Conservation (phyloP, 2,888 invertebrate species). For the Lasioglossum marginatum region DNA sequence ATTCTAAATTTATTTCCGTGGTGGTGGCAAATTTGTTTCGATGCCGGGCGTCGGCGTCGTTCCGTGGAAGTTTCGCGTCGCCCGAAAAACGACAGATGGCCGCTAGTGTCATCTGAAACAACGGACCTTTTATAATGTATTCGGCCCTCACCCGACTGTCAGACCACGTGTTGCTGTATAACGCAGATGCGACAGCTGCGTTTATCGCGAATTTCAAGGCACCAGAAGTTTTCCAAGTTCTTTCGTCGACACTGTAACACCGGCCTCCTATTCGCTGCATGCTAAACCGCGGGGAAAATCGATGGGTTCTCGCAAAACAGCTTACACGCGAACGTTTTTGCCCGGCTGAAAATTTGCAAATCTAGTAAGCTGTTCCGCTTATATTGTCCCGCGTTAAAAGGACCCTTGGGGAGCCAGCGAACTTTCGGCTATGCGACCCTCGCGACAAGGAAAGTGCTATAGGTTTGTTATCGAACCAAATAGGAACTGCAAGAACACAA, state of each 20-base stretch:
- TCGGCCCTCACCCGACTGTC: conserved; percentile 68
- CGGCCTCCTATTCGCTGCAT: conserved; percentile 49
- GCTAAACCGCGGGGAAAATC: conserved; percentile 53
- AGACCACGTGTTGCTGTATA: conserved; percentile 79
- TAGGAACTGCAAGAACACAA: background rate
- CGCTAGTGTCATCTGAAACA: conserved; percentile 47
- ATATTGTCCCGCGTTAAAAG: background rate
- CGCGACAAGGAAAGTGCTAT: background rate
- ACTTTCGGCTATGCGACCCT: conserved; percentile 3
- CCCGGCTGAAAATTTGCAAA: conserved; percentile 71
- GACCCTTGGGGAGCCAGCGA: background rate
- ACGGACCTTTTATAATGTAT: conserved; percentile 69
- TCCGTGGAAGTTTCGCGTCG: conserved; percentile 36
- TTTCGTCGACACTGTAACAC: background rate
- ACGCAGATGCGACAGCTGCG: conserved; percentile 74
- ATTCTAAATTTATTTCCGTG: conserved; percentile 10
- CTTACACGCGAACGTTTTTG: conserved; percentile 51
- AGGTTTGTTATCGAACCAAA: background rate
- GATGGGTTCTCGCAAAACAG: conserved; percentile 64
- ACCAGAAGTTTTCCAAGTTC: conserved; percentile 42
- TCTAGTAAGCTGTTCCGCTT: conserved; percentile 60
- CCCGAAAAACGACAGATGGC: conserved; percentile 67
- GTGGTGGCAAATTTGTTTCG: conserved; percentile 4
- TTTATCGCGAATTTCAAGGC: conserved; percentile 72
- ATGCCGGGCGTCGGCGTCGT: background rate